Evolutionary conservation across 2,113 vertebrate species (phyloP).

Genomic region (Aythya baeri): DNA sequence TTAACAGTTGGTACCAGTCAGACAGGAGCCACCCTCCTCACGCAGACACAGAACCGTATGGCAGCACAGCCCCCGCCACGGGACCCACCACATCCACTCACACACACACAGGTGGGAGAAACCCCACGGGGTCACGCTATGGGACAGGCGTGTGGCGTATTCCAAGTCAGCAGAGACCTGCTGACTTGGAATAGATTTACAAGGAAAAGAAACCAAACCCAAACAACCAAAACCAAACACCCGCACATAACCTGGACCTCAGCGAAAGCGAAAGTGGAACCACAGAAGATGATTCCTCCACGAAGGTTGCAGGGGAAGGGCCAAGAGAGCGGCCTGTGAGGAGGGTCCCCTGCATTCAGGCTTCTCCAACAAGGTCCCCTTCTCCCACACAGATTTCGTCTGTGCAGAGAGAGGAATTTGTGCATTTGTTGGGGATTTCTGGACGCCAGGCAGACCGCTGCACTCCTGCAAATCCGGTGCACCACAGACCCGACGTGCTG

Average conservation of each 20-base stretch:
- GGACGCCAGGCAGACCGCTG: not conserved
- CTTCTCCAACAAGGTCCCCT: conserved; percentile 22
- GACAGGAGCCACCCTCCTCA: not conserved
- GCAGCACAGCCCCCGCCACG: accelerated
- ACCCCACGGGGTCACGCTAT: accelerated
- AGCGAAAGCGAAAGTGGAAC: not conserved
- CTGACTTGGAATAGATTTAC: not conserved
- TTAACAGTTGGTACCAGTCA: conserved; percentile 44
- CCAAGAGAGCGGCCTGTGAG: not conserved
- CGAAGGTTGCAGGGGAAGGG: not conserved
- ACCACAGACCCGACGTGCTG: not conserved
- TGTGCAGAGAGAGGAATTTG: not conserved
- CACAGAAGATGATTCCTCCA: not conserved
- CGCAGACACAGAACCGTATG: not conserved
- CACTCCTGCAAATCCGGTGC: not conserved
- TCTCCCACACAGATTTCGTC: not conserved
- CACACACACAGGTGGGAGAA: accelerated
- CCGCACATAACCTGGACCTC: not conserved
- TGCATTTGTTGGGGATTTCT: not conserved
- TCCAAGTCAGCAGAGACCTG: not conserved
- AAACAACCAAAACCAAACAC: not conserved
- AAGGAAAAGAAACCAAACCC: not conserved
- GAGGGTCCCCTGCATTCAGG: not conserved
- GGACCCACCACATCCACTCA: accelerated
- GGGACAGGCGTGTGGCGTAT: not conserved